phyloP scores from a whole-genome alignment of 2,797 vertebrate species.

The Chrosomus eos region DNA sequence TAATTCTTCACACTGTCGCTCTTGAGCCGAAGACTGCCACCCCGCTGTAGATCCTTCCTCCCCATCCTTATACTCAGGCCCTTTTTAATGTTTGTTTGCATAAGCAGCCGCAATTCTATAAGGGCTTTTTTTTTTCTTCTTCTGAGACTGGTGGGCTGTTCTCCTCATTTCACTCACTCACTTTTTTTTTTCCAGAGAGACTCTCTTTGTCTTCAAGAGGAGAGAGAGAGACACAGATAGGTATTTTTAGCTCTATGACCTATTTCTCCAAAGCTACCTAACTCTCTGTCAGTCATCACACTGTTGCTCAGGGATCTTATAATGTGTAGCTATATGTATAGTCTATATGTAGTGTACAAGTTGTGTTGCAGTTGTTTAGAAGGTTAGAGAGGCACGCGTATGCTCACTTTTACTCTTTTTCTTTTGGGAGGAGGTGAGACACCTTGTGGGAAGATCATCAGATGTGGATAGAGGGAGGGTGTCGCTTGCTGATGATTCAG shows the following conservation, averaged over 20 bases:
- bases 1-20: conserved; percentile 66
- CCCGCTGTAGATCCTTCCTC: conserved; percentile 71
- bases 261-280: conserved; percentile 85
- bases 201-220: conserved; percentile 66
- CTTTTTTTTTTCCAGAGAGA: conserved; percentile 57
- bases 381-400: neutral
- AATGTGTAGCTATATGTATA: conserved; percentile 65
- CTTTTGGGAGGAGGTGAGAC: conserved; percentile 27
- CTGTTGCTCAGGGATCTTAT: conserved; percentile 71
- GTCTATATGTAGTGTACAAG: conserved; percentile 58
- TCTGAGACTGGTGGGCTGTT: conserved; percentile 51
- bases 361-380: conserved; percentile 41
- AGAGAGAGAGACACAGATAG: conserved; percentile 69
- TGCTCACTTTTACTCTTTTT: conserved; percentile 23
- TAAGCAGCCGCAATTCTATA: conserved; percentile 44
- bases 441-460: conserved; percentile 35
- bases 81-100: conserved; percentile 57
- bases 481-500: conserved; percentile 35
- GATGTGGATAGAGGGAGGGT: conserved; percentile 13
- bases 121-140: conserved; percentile 62
- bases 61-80: conserved; percentile 51
- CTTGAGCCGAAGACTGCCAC: conserved; percentile 60
- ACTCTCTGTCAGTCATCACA: conserved; percentile 79
- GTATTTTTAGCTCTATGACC: conserved; percentile 87
- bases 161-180: conserved; percentile 59